Conservation (phyloP, 2,113 vertebrate species). For the Phyllostomus hastatus region DNA sequence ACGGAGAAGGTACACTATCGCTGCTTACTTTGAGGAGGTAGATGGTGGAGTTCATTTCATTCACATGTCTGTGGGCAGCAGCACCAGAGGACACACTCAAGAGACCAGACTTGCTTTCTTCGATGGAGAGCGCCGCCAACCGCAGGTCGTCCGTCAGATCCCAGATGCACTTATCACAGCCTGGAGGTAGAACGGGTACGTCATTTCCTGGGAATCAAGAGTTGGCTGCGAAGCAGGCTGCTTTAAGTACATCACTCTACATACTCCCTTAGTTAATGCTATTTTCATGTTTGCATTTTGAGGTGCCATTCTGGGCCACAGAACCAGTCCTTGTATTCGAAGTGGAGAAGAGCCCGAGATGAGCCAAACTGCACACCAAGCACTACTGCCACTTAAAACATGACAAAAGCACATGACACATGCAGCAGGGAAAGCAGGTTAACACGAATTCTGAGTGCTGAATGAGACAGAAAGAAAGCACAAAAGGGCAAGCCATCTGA, state of each 20-base stretch:
- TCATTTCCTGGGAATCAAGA: conserved; percentile 12
- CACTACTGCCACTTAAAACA: not conserved
- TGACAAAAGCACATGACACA: not conserved
- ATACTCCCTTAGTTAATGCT: not conserved
- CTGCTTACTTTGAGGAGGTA: conserved; percentile 83
- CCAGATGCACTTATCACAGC: conserved; percentile 96
- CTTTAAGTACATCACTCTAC: not conserved
- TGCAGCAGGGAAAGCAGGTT: not conserved
- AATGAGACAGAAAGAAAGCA: not conserved
- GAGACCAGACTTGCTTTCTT: conserved; percentile 88
- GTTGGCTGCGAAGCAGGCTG: not conserved
- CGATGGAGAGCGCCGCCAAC: conserved; percentile 86
- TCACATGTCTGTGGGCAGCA: conserved; percentile 90
- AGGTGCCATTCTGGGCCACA: not conserved
- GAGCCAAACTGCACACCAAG: not conserved
- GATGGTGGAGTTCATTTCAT: conserved; percentile 90
- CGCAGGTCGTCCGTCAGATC: conserved; percentile 92
- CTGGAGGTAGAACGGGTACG: conserved; percentile 76
- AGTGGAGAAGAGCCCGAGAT: not conserved
- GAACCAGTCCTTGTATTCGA: not conserved
- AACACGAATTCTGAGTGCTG: not conserved
- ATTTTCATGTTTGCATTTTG: not conserved
- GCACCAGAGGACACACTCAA: conserved; percentile 93
- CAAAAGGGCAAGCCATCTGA: not conserved
- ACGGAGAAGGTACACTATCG: not conserved